These are phyloP conservation scores for Heptranchias perlo DNA, from an alignment of 2,113 vertebrate genomes.

Conservation along the genomic window DNA sequence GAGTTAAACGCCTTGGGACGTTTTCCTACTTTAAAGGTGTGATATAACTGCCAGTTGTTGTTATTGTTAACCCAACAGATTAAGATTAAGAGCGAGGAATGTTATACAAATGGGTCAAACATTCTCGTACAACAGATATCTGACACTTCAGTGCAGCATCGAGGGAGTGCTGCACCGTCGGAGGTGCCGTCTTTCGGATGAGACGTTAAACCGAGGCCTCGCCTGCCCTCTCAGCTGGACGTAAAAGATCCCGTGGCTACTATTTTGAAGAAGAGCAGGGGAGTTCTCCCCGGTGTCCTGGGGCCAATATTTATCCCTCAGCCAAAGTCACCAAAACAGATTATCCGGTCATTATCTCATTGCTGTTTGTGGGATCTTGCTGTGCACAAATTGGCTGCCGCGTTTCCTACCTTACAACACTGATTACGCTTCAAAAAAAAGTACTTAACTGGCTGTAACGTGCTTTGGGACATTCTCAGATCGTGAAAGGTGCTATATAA, in stretches of 20 bases:
- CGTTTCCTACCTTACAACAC: not conserved
- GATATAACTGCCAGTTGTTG: not conserved
- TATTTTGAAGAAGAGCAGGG: not conserved
- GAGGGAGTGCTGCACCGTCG: not conserved
- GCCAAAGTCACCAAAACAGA: not conserved
- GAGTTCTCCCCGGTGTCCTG: not conserved
- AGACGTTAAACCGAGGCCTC: not conserved
- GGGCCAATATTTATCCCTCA: not conserved
- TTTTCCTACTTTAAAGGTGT: not conserved
- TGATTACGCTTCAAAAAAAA: not conserved
- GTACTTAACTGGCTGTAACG: not conserved
- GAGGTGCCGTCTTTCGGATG: not conserved
- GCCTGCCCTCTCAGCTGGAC: not conserved
- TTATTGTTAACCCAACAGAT: not conserved
- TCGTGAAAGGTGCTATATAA: not conserved
- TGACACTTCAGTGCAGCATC: not conserved
- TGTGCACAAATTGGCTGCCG: not conserved
- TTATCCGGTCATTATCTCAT: not conserved
- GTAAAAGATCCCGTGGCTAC: not conserved
- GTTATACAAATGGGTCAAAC: not conserved
- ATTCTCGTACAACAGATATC: not conserved
- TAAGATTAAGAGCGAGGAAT: not conserved
- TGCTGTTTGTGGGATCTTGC: not conserved
- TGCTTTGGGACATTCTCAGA: not conserved
- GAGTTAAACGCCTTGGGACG: not conserved